Percentiles rank a stretch among this genome's conserved stretches.
Evolutionary conservation across 2,888 invertebrate species (phyloP).

Genomic region (Tenthredo scrophulariae): DNA sequence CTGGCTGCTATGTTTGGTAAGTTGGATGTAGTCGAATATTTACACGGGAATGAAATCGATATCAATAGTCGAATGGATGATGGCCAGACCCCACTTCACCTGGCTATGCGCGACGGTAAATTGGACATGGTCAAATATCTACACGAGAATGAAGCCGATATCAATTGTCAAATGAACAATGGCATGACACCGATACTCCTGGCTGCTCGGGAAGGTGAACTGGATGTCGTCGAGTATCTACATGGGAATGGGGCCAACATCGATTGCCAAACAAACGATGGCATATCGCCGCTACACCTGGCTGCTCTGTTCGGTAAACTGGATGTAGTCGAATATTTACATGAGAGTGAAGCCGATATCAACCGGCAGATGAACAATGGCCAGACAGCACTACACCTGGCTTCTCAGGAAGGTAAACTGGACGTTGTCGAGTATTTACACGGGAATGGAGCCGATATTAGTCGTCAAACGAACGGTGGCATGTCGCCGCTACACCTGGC

Average conservation of each 20-base stretch:
- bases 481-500: neutral
- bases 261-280: too few species aligned
- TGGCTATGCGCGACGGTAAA: too few species aligned
- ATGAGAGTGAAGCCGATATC: neutral
- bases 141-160: too few species aligned
- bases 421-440: neutral
- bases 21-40: too few species aligned
- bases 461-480: neutral
- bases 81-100: neutral
- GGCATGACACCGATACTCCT: too few species aligned
- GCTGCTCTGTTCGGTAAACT: neutral
- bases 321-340: neutral
- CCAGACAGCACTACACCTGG: neutral
- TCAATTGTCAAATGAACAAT: too few species aligned
- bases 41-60: too few species aligned
- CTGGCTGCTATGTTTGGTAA: too few species aligned
- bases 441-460: neutral
- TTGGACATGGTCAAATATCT: too few species aligned
- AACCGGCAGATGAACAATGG: neutral
- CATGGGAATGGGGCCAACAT: too few species aligned
- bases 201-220: too few species aligned
- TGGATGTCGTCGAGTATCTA: too few species aligned
- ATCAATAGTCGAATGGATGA: neutral
- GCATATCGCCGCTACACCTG: neutral
- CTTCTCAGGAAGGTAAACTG: neutral